phyloP scores from a whole-genome alignment of 37 sponge, comb jelly and placozoan genomes.

The Ephydatia muelleri region DNA sequence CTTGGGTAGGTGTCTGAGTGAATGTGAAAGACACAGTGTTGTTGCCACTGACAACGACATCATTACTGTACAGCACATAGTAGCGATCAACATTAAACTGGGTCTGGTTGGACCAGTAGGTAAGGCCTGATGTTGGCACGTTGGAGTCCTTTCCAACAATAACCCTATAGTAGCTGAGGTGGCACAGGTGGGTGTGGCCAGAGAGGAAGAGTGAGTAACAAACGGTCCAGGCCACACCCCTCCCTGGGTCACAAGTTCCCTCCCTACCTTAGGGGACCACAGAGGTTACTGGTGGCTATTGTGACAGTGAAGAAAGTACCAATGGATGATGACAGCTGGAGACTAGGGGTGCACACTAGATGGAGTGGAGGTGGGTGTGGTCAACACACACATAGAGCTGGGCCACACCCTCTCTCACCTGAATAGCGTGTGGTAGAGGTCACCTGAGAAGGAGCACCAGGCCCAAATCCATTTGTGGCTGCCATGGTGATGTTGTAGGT shows the following conservation, averaged over 20 bases:
- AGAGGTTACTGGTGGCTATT: background rate
- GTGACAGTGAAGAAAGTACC: background rate
- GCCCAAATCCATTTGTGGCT: slow-evolving; percentile 18
- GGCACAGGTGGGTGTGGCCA: background rate
- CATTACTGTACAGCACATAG: background rate
- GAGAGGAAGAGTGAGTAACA: background rate
- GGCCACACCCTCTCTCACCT: slow-evolving; percentile 28
- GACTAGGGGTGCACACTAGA: background rate
- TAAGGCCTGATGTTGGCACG: background rate
- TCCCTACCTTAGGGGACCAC: slow-evolving; percentile 7
- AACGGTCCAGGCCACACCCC: background rate
- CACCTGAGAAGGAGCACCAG: background rate
- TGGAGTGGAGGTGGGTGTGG: background rate
- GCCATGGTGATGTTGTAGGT: slow-evolving; percentile 11
- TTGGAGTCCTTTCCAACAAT: background rate
- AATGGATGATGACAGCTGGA: background rate
- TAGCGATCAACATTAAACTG: background rate
- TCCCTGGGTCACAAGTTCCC: no score
- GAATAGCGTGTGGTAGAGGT: background rate
- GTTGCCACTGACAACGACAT: background rate
- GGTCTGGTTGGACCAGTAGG: background rate
- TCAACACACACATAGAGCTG: background rate
- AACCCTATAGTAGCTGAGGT: background rate
- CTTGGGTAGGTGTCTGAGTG: background rate
- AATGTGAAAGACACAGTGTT: background rate